Conservation (phyloP, 2,888 invertebrate genomes). For the Folsomia manolachei region DNA sequence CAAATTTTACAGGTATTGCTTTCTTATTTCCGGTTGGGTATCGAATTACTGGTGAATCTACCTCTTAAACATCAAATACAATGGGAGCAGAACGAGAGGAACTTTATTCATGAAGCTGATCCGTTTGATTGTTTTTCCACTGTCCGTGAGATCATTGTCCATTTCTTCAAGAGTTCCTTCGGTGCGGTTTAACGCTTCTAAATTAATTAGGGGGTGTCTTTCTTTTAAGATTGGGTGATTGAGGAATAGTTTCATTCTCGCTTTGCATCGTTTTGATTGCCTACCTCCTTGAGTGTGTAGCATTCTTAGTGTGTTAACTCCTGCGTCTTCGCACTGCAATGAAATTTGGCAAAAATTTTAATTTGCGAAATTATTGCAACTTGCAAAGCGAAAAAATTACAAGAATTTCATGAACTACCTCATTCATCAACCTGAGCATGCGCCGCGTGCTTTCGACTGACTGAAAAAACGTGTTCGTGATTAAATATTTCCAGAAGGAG, state of each 20-base stretch:
- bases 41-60: no score
- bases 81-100: background rate
- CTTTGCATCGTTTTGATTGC: no score
- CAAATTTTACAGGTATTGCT: no score
- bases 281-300: conserved; percentile 15
- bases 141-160: background rate
- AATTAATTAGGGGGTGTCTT: background rate
- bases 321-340: conserved; percentile 11
- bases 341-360: no score
- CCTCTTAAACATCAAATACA: conserved; percentile 7
- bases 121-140: background rate
- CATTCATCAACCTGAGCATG: conserved; percentile 11
- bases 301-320: conserved; percentile 8
- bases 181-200: conserved; percentile 3
- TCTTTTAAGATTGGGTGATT: background rate
- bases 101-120: conserved; percentile 5
- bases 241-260: no score
- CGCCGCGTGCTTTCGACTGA: conserved; percentile 9
- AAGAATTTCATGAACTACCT: conserved; percentile 1
- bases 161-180: conserved; percentile 7
- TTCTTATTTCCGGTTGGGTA: no score
- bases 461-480: no score
- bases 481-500: no score
- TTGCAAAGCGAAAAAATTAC: no score
- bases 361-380: background rate